Conservation (phyloP, 2,888 invertebrate species). For the Pseudococcus jackbeardsleyi region DNA sequence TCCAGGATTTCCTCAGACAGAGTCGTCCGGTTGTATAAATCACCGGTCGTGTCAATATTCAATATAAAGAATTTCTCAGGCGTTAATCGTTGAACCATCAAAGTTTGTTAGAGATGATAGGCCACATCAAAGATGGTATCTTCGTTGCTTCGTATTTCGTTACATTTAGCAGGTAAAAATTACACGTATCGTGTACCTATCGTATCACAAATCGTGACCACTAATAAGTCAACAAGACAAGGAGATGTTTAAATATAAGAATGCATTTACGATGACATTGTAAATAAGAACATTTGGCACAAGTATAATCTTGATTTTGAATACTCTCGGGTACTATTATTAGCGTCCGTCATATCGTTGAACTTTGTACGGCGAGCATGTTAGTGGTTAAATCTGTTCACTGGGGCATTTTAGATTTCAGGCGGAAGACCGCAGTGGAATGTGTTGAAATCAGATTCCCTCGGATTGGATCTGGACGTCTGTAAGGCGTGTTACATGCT, state of each 20-base stretch:
- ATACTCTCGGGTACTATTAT: not conserved
- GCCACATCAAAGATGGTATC: not conserved
- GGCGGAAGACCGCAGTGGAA: not conserved
- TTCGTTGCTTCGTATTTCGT: not conserved
- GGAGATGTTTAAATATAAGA: conserved; percentile 2
- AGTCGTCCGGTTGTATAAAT: not conserved
- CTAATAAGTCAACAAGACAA: conserved; percentile 1
- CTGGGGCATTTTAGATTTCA: conserved; percentile 26
- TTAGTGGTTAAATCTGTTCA: too few relatives aligned
- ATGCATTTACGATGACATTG: conserved; percentile 52
- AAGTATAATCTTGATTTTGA: conserved; percentile 1
- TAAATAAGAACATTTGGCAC: conserved; percentile 50
- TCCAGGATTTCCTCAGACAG: not conserved
- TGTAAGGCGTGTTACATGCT: not conserved
- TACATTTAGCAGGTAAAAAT: conserved; percentile 13
- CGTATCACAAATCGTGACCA: conserved; percentile 38
- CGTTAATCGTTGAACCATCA: not conserved
- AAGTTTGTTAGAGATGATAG: not conserved
- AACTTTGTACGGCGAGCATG: not conserved
- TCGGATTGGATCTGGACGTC: not conserved
- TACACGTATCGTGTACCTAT: conserved; percentile 10
- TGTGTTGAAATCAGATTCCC: conserved; percentile 24
- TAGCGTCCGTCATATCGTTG: conserved; percentile 5
- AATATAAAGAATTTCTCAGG: conserved; percentile 15
- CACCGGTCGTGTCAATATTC: not conserved